phyloP scores from a whole-genome alignment of 2,888 invertebrate species.

The Zygaena filipendulae region DNA sequence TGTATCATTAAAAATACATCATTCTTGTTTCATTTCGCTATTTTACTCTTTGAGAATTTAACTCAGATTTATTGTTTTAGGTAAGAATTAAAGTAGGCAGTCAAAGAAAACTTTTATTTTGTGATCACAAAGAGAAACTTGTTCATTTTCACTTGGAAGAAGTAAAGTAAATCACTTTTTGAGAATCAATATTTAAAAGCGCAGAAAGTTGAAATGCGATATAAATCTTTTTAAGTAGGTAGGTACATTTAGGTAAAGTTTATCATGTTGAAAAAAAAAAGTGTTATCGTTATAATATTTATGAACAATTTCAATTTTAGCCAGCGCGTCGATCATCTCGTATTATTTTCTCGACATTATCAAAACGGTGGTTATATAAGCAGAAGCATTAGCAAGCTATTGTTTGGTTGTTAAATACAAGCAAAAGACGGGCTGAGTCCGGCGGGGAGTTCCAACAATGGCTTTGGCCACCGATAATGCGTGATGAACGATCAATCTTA shows the following conservation, averaged over 20 bases:
- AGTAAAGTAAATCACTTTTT: slow-evolving; percentile 49
- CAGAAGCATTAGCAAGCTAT: no score
- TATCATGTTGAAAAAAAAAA: no score
- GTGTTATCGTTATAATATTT: no score
- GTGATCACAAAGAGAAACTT: slow-evolving; percentile 52
- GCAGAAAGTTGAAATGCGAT: slow-evolving; percentile 43
- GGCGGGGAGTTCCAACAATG: slow-evolving; percentile 30
- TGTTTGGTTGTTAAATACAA: slow-evolving; percentile 37
- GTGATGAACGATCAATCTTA: slow-evolving; percentile 59
- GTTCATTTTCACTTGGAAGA: slow-evolving; percentile 57
- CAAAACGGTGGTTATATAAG: no score
- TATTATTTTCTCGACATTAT: no score
- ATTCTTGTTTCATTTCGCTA: no score
- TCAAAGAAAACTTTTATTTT: slow-evolving; percentile 50
- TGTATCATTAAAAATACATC: no score
- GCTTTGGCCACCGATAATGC: slow-evolving; percentile 39
- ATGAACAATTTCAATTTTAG: no score
- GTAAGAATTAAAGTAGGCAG: slow-evolving; percentile 45
- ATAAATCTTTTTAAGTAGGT: slow-evolving; percentile 28
- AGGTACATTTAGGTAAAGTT: no score
- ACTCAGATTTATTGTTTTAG: slow-evolving; percentile 42
- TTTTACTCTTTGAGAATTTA: background rate
- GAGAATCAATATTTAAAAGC: slow-evolving; percentile 56
- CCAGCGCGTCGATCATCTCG: no score
- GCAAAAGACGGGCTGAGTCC: slow-evolving; percentile 16